Evolutionary conservation across 2,888 invertebrate species (phyloP), one percentile per base, ranked within the genome.

Genomic region (Plusia festucae): DNA sequence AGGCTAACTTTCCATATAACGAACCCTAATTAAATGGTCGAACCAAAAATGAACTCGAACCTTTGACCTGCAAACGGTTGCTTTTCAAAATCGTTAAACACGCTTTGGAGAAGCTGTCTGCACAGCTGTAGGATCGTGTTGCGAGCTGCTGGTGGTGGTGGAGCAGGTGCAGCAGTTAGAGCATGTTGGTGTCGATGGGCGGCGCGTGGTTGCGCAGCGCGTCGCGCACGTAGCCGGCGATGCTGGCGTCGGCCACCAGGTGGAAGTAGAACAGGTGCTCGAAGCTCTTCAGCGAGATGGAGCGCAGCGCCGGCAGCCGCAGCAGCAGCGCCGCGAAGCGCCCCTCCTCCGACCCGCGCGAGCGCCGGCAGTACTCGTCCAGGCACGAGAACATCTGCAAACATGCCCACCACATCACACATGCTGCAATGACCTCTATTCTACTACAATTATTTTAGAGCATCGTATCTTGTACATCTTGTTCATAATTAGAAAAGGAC

Each of bases 191-290:
- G 83, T 93, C 92, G 74, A 92, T 88, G 44, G 93, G 92, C 49
- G 96, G 96, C 67, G 96, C 96, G 88, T 98, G 97, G 75, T 85
- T 88, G 65, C 93, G 87, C 68, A 98, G 95, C 95, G 98, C 97
- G 84, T 98, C 98, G 79, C 96, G 96, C 68, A 99, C 96, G 91
- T 98, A 98, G 57, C 97, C 97, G 88, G 98, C 97, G 86, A 99
- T 97, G 75, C 97, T 97, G 68, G 97, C 96, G 82, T 99, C 98
- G 44, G 98, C 98, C 83, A 99, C 97, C 71, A 99, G 96, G 88
- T 98, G 97, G 95, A 98, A 98, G 96, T 98, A 98, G 96, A 98
- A 99, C 77, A 99, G 96, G 93, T 99, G 98, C 92, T 99, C 99
- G 86, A 98, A 96, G 94, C 99, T 98, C 94, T 99, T 99, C 57